Percentiles rank a stretch among this genome's conserved stretches.
Conservation (phyloP, 2,888 invertebrate species). For the Pachycephus smyrnensis region DNA sequence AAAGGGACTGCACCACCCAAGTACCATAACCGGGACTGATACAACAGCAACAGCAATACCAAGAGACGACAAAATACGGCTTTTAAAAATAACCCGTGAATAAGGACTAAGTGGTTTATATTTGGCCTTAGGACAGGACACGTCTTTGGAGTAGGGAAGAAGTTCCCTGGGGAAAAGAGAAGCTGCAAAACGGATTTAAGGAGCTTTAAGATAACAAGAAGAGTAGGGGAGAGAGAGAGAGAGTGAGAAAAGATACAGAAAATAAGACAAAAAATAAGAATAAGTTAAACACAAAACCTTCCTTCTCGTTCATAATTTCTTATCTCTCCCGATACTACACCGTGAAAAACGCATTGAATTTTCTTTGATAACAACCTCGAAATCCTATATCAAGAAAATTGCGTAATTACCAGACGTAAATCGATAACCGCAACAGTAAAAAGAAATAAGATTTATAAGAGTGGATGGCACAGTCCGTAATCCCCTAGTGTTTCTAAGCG, state of each 20-base stretch:
- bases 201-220: not conserved
- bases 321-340: not conserved
- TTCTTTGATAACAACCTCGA: not conserved
- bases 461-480: not conserved
- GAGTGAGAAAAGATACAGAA: not conserved
- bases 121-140: not conserved
- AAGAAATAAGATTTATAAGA: not conserved
- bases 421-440: not conserved
- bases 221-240: not conserved
- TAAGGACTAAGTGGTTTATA: constrained; percentile 9
- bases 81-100: constrained; percentile 6
- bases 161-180: not conserved
- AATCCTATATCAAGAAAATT: not conserved
- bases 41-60: not conserved
- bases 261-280: not conserved
- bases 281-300: not conserved
- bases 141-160: not conserved
- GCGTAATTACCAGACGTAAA: not conserved
- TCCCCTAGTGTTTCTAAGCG: not conserved
- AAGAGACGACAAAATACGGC: not conserved
- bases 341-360: not conserved
- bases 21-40: not conserved
- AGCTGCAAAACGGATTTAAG: not conserved
- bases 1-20: not conserved
- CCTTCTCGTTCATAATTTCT: not conserved